phyloP scores from a whole-genome alignment of 2,888 invertebrate genomes.

The Macaria liturata region DNA sequence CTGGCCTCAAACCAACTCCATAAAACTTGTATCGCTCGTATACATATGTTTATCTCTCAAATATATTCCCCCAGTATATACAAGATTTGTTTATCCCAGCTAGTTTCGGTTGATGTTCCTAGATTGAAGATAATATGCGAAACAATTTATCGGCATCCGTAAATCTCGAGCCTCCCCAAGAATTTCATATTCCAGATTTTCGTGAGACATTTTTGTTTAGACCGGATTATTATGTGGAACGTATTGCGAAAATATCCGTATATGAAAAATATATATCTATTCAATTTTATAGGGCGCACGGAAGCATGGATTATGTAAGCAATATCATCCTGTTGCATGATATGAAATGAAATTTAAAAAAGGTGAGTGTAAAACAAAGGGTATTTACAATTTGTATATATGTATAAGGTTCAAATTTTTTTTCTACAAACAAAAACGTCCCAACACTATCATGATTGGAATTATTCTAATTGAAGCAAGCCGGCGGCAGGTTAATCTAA shows the following conservation, averaged over 20 bases:
- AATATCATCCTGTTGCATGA: neutral
- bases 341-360: neutral
- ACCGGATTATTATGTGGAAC: neutral
- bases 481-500: constrained; percentile 29
- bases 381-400: too few species aligned
- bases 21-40: too few species aligned
- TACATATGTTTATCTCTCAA: too few species aligned
- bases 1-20: too few species aligned
- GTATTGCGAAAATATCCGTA: constrained; percentile 1
- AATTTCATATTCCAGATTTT: constrained; percentile 6
- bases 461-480: neutral
- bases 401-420: too few species aligned
- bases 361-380: too few species aligned
- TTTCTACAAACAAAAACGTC: too few species aligned
- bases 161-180: constrained; percentile 3
- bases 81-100: neutral
- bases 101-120: constrained; percentile 5
- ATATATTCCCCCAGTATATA: too few species aligned
- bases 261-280: constrained; percentile 1
- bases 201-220: constrained; percentile 4
- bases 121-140: constrained; percentile 7
- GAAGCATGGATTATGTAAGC: neutral
- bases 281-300: neutral
- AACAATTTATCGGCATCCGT: constrained; percentile 10
- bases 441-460: too few species aligned